Evolutionary conservation across 2,113 vertebrate genomes (phyloP).

Genomic region (Tringa solitaria): DNA sequence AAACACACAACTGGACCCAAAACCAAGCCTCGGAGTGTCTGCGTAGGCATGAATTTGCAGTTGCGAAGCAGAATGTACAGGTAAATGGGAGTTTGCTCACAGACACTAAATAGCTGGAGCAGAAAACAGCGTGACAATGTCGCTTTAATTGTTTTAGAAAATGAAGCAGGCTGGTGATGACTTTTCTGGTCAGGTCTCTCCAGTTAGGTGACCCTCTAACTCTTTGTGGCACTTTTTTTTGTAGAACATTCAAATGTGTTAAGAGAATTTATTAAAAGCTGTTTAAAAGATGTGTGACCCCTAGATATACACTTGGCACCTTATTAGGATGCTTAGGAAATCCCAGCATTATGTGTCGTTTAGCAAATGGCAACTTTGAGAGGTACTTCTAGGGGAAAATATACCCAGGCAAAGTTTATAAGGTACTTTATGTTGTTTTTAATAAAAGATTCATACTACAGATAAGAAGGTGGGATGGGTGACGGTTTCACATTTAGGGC

Average conservation of each 20-base stretch:
- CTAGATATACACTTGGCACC: not conserved
- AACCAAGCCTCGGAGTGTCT: not conserved
- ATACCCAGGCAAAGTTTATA: not conserved
- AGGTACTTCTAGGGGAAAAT: not conserved
- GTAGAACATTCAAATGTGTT: not conserved
- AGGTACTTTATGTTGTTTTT: not conserved
- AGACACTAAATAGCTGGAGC: not conserved
- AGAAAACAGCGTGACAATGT: not conserved
- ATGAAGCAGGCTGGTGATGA: not conserved
- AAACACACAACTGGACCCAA: not conserved
- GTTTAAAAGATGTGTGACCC: not conserved
- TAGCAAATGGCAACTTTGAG: not conserved
- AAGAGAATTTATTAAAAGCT: not conserved
- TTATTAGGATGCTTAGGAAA: not conserved
- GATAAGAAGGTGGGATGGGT: not conserved
- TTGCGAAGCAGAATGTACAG: not conserved
- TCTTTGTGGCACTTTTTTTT: not conserved
- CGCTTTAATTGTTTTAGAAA: not conserved
- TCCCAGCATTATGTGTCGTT: rapidly evolving
- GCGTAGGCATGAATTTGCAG: not conserved
- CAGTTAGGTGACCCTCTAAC: not conserved
- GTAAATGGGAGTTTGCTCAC: not conserved
- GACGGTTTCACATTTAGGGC: not conserved
- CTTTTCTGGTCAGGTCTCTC: not conserved
- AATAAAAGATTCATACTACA: not conserved